A percentile compares a stretch with the other conserved stretches of the same genome.
These are phyloP conservation scores for Emmelina monodactyla DNA, from an alignment of 2,888 invertebrate species.

Conservation along the genomic window DNA sequence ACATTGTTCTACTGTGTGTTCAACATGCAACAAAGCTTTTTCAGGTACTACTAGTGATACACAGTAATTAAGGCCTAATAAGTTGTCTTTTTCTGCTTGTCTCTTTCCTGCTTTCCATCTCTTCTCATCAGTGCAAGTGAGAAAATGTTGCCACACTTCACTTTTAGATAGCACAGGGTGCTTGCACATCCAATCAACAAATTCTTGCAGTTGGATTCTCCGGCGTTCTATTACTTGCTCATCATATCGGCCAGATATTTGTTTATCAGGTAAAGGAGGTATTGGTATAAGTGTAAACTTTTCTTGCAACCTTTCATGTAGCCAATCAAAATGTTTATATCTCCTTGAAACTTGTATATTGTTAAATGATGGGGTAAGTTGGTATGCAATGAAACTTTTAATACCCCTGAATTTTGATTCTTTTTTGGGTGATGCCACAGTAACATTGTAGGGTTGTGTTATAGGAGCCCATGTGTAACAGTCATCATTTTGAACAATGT, in stretches of 20 bases:
- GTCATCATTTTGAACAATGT: conserved; percentile 77
- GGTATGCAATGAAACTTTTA: conserved; percentile 97
- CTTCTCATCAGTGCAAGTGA: conserved; percentile 97
- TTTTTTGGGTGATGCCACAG: conserved; percentile 95
- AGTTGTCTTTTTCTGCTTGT: conserved; percentile 92
- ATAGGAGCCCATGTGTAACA: conserved; percentile 80
- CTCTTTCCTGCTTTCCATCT: conserved; percentile 97
- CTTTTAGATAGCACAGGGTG: conserved; percentile 93
- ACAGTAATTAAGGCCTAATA: conserved; percentile 90
- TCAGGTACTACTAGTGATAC: conserved; percentile 87
- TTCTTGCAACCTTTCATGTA: conserved; percentile 91
- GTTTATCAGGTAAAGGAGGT: conserved; percentile 97
- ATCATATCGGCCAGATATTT: conserved; percentile 96
- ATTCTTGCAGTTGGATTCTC: conserved; percentile 92
- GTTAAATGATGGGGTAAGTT: conserved; percentile 93
- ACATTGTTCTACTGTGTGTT: conserved; percentile 85
- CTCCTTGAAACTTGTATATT: conserved; percentile 92
- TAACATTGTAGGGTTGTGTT: conserved; percentile 79
- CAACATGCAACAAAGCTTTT: conserved; percentile 77
- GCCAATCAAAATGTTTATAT: conserved; percentile 99
- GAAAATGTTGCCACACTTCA: conserved; percentile 96
- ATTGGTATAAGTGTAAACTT: conserved; percentile 95
- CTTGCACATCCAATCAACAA: conserved; percentile 95
- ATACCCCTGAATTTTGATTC: conserved; percentile 97
- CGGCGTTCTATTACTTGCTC: conserved; percentile 96